Conservation (phyloP, 2,797 vertebrate genomes). For the Melanotaenia maccullochi region DNA sequence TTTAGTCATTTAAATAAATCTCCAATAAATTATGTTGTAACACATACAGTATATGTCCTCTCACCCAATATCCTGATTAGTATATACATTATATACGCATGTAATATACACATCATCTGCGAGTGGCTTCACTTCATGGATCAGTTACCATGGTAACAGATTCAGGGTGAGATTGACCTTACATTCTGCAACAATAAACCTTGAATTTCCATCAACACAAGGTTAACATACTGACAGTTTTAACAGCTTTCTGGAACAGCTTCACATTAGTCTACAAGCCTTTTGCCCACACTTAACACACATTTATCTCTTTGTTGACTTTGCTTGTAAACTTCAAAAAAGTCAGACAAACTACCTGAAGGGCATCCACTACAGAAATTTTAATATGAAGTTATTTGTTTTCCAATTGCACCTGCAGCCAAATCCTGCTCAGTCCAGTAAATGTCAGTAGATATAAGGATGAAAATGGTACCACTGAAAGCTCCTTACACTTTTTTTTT, state of each 20-base stretch:
- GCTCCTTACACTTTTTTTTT: slow-evolving; percentile 15
- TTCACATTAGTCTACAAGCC: neutral
- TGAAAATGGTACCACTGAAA: slow-evolving; percentile 31
- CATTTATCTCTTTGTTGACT: neutral
- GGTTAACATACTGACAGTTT: neutral
- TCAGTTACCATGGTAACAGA: too few relatives aligned
- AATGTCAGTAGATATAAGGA: slow-evolving; percentile 61
- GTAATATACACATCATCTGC: too few relatives aligned
- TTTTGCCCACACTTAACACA: neutral
- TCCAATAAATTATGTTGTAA: too few relatives aligned
- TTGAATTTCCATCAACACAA: too few relatives aligned
- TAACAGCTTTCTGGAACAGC: neutral
- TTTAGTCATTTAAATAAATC: too few relatives aligned
- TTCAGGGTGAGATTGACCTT: too few relatives aligned
- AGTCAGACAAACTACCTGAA: slow-evolving; percentile 24
- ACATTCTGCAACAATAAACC: too few relatives aligned
- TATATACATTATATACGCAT: too few relatives aligned
- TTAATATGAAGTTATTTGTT: slow-evolving; percentile 35
- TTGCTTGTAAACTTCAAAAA: neutral
- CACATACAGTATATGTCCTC: too few relatives aligned
- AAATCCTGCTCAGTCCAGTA: slow-evolving; percentile 26
- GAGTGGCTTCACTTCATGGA: too few relatives aligned
- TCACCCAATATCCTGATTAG: too few relatives aligned
- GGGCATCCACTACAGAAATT: slow-evolving; percentile 18
- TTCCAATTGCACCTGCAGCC: slow-evolving; percentile 30